Evolutionary conservation across 1,140 invertebrate genomes (phyloP), one percentile per base, ranked within the genome.

Genomic region (Sycophila sp.): DNA sequence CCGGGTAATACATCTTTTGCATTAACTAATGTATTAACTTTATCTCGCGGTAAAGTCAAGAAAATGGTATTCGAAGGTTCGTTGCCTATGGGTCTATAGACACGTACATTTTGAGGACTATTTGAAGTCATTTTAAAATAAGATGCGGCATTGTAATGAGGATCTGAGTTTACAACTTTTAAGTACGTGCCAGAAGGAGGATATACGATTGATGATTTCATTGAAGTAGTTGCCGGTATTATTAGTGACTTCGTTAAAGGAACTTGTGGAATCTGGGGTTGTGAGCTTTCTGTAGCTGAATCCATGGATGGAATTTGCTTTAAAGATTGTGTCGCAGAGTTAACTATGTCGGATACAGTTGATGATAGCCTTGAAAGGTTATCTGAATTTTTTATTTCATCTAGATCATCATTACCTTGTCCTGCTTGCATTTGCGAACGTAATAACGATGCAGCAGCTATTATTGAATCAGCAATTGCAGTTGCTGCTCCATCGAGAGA

Each of bases 21-120:
- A 13, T 63, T 73, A 0, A 78, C 5, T 17, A 66, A 67, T 2
- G 26, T 2, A 2, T 51, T 10, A 13, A 79, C 42, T 13, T 76
- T 66, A 2, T 71, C 49, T 1, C 59, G 71, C 5, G 73, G 73
- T 36, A 79, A 36, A 11, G 24, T 26, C 3, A 74, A 3, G 55
- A 32, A 38, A 51, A 69, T 51, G 45, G 34, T 36, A 22, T n/a
- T 10, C 2, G 22, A 30, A 30, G n/a, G 17, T 5, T 19, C 40
- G 15, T 7, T 40, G 11, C 7, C 19, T 10, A n/a, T 11, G 4
- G 66, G 24, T 59, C 38, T 34, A 38, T 69, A 30, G 2, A 51
- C 22, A 8, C 26, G 7, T 10, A 36, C 11, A 51, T 59, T 69
- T 36, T n/a, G 56, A 4, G 13, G n/a, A 7, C 11, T 1, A 17